Evolutionary conservation across 2,888 invertebrate species (phyloP).

Genomic region (Rotaria sp.): DNA sequence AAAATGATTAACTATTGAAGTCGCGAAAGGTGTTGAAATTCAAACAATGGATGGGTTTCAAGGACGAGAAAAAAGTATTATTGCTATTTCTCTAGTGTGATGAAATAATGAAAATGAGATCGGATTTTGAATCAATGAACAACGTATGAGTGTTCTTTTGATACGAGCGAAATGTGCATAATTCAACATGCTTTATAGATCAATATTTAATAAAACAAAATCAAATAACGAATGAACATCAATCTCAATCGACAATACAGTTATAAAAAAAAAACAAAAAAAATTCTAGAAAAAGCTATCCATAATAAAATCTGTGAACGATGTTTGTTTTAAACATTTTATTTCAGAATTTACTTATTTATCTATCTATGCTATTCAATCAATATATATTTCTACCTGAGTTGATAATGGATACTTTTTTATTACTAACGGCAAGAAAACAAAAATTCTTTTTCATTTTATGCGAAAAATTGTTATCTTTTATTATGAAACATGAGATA

Average conservation of each 20-base stretch:
- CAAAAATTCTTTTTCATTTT: too few species aligned
- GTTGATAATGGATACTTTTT: too few species aligned
- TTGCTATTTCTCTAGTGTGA: neutral
- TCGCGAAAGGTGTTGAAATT: neutral
- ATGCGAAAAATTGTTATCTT: too few species aligned
- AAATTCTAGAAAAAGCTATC: too few species aligned
- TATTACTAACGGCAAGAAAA: too few species aligned
- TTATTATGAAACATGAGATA: too few species aligned
- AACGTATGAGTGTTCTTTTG: slow-evolving; percentile 1
- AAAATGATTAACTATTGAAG: neutral
- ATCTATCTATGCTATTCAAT: too few species aligned
- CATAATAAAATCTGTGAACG: too few species aligned
- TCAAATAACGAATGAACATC: neutral
- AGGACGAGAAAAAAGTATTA: neutral
- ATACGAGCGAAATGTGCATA: neutral
- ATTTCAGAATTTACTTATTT: too few species aligned
- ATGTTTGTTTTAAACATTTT: too few species aligned
- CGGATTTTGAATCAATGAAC: neutral
- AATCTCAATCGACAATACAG: neutral
- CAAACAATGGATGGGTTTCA: neutral
- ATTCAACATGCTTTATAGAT: neutral
- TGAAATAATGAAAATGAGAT: neutral
- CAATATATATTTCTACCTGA: too few species aligned
- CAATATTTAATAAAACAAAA: neutral
- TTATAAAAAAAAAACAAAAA: too few species aligned